Evolutionary conservation across 2,888 invertebrate genomes (phyloP).

Genomic region (Bimastos eiseni): DNA sequence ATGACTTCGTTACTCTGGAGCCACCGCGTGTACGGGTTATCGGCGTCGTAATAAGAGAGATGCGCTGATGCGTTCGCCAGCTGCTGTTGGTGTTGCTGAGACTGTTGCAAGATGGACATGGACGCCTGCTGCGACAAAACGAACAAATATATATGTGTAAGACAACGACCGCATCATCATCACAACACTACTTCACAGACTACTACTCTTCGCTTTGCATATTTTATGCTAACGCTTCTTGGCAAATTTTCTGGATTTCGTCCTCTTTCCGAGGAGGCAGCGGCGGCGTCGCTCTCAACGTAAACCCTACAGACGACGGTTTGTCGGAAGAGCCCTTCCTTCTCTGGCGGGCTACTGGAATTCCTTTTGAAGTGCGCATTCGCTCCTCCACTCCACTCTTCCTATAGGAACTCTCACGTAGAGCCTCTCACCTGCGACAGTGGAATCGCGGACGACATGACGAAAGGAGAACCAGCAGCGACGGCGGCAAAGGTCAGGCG

Average conservation of each 20-base stretch:
- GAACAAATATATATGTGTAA: background rate
- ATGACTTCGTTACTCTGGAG: slow-evolving; percentile 56
- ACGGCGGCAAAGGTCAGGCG: background rate
- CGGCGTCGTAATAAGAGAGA: slow-evolving; percentile 49
- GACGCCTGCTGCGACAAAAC: background rate
- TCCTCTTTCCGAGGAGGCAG: background rate
- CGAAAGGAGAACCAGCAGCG: background rate
- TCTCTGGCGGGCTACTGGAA: background rate
- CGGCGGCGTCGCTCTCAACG: background rate
- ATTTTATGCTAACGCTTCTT: background rate
- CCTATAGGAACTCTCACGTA: slow-evolving; percentile 13
- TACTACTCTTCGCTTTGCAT: background rate
- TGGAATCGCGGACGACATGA: background rate
- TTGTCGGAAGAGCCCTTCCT: background rate
- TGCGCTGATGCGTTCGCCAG: background rate
- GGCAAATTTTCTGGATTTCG: background rate
- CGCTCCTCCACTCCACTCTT: background rate
- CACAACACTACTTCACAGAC: background rate
- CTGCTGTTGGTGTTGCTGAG: background rate
- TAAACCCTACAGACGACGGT: background rate
- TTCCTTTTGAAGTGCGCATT: background rate
- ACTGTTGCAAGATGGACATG: background rate
- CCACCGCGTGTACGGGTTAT: slow-evolving; percentile 66
- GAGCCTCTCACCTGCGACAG: slow-evolving; percentile 9
- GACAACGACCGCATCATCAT: background rate